phyloP scores from a whole-genome alignment of 2,888 invertebrate species.

The Thymelicus lineola region DNA sequence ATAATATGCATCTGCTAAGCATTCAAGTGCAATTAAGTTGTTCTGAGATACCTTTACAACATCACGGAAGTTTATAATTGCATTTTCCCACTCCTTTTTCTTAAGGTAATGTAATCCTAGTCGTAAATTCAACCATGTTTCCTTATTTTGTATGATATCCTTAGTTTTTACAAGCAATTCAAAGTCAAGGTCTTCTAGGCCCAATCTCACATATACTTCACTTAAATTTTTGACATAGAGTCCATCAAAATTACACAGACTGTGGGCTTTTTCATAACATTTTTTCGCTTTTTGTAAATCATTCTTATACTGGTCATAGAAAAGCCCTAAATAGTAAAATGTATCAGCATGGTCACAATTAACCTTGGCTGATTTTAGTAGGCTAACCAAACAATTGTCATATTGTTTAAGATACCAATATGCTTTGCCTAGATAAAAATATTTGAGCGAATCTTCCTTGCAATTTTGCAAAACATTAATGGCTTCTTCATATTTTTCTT shows the following conservation, averaged over 20 bases:
- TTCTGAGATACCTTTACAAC: conserved; percentile 88
- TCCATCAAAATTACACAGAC: conserved; percentile 88
- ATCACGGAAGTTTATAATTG: conserved; percentile 90
- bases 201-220: conserved; percentile 88
- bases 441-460: conserved; percentile 76
- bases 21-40: conserved; percentile 93
- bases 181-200: conserved; percentile 88
- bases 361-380: conserved; percentile 89
- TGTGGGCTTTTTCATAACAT: conserved; percentile 94
- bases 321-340: conserved; percentile 91
- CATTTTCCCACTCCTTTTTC: conserved; percentile 89
- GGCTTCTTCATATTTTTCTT: conserved; percentile 82
- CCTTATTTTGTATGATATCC: conserved; percentile 75
- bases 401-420: conserved; percentile 85
- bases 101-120: conserved; percentile 93
- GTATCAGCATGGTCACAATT: conserved; percentile 90
- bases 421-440: conserved; percentile 85
- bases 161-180: conserved; percentile 82
- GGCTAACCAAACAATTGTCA: conserved; percentile 86
- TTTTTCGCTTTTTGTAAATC: conserved; percentile 91
- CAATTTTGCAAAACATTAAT: conserved; percentile 77
- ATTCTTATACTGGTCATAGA: conserved; percentile 86
- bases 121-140: conserved; percentile 93
- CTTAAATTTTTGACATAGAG: conserved; percentile 90
- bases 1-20: conserved; percentile 95